Percentiles rank a stretch among this genome's conserved stretches.
Evolutionary conservation across 1,140 invertebrate genomes (phyloP).

Genomic region (Thalassaphorura encarpata): DNA sequence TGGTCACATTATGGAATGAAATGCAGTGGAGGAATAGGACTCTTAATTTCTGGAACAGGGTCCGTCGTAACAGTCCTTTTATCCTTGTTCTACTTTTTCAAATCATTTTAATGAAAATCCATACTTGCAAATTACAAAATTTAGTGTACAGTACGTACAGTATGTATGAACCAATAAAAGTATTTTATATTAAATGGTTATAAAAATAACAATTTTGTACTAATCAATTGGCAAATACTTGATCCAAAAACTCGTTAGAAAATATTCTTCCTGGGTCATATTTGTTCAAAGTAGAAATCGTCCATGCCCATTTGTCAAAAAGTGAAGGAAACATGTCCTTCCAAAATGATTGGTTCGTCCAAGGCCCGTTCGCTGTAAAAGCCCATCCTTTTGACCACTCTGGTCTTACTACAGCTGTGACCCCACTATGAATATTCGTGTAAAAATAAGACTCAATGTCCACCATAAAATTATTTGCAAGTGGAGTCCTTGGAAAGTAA

Average conservation of each 20-base stretch:
- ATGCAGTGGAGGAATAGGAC: slow-evolving; percentile 9
- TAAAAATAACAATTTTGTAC: not conserved
- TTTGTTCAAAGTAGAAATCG: too few relatives aligned
- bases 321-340: not conserved
- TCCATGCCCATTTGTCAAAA: too few relatives aligned
- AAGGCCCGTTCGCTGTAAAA: not conserved
- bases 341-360: not conserved
- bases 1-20: slow-evolving; percentile 27
- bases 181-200: not conserved
- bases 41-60: not conserved
- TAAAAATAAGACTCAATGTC: too few relatives aligned
- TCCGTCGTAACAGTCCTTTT: not conserved
- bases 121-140: not conserved
- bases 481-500: too few relatives aligned
- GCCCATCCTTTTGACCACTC: slow-evolving; percentile 19
- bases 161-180: not conserved
- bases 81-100: not conserved
- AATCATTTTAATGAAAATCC: too few relatives aligned
- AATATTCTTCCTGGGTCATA: too few relatives aligned
- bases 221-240: too few relatives aligned
- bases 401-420: not conserved
- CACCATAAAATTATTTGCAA: too few relatives aligned
- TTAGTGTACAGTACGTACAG: not conserved
- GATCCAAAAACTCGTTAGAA: too few relatives aligned
- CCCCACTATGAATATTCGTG: too few relatives aligned